These are phyloP conservation scores for Oncopodura yosiiana DNA, from an alignment of 1,140 invertebrate species.

Conservation along the genomic window DNA sequence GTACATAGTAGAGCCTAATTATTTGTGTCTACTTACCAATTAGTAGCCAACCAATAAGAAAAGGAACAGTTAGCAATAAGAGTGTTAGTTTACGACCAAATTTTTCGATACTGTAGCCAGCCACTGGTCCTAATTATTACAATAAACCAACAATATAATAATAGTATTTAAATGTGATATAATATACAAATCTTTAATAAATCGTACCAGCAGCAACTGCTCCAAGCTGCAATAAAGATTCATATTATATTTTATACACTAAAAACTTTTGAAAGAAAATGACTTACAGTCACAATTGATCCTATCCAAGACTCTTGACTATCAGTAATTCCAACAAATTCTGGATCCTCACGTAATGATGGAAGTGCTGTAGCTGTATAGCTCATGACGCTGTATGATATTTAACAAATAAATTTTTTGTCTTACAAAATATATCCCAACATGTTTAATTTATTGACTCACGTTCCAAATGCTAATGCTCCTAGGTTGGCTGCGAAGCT, in stretches of 20 bases:
- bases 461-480: slow-evolving; percentile 3
- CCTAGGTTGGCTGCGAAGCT: slow-evolving; percentile 10
- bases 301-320: slow-evolving; percentile 24
- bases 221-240: slow-evolving; percentile 9
- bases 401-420: neutral
- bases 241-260: neutral
- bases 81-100: slow-evolving; percentile 4
- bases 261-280: neutral
- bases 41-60: slow-evolving; percentile 13
- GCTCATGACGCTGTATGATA: neutral
- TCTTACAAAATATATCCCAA: neutral
- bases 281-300: slow-evolving; percentile 24
- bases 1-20: no score
- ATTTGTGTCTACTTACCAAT: no score
- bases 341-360: slow-evolving; percentile 1
- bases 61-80: slow-evolving; percentile 6
- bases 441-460: neutral
- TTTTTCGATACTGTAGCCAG: slow-evolving; percentile 21
- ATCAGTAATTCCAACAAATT: slow-evolving; percentile 8
- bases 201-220: slow-evolving; percentile 18
- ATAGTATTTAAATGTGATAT: neutral
- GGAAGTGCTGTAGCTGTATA: slow-evolving; percentile 13
- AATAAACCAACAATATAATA: neutral
- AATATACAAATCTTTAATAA: neutral
- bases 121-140: slow-evolving; percentile 15